phyloP scores from a whole-genome alignment of 2,113 vertebrate species.

The Eolophus roseicapilla region DNA sequence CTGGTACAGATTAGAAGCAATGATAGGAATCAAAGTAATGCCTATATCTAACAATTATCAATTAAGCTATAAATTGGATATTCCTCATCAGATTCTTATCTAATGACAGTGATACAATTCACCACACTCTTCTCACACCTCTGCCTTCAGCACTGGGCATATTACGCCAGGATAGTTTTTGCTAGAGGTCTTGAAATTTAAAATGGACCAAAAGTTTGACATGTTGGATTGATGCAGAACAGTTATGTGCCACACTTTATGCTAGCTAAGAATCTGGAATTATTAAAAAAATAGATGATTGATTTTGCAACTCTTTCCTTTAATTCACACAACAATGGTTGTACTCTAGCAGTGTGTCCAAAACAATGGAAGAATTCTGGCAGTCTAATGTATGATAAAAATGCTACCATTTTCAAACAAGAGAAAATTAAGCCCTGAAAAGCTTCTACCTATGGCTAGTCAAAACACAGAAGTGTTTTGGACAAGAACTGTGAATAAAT shows the following conservation, averaged over 20 bases:
- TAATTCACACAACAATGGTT: not conserved
- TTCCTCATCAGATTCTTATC: not conserved
- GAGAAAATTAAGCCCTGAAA: not conserved
- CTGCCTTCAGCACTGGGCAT: not conserved
- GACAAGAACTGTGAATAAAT: not conserved
- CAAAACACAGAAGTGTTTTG: not conserved
- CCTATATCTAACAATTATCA: not conserved
- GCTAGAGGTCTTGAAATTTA: not conserved
- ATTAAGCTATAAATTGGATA: not conserved
- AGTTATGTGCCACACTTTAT: not conserved
- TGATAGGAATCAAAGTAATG: not conserved
- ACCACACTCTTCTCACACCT: not conserved
- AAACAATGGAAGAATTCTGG: not conserved
- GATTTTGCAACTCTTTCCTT: conserved; percentile 9
- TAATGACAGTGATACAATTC: not conserved
- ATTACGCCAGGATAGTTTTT: not conserved
- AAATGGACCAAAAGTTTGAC: not conserved
- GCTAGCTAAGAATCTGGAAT: not conserved
- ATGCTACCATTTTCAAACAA: not conserved
- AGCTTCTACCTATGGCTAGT: not conserved
- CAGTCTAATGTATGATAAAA: not conserved
- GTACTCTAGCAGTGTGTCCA: not conserved
- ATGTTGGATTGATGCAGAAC: not conserved
- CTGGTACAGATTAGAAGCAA: not conserved
- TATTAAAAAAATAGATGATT: not conserved